Evolutionary conservation across 64 coral and sea anemone species (phyloP), one percentile per base, ranked within the genome.

Genomic region (Catalaphyllia jardinei): DNA sequence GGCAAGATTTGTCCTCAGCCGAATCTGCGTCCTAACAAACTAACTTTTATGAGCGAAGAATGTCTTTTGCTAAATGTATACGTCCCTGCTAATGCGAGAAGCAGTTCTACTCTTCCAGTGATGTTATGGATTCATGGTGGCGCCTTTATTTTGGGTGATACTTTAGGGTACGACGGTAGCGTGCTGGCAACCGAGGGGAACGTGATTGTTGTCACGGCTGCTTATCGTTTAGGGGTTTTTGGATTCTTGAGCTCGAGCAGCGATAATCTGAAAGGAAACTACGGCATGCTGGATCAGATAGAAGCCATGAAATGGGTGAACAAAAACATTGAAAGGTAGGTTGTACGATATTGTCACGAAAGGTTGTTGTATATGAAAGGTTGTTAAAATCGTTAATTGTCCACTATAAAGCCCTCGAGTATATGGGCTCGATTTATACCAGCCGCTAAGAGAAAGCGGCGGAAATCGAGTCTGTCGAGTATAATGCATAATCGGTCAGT

Each of bases 281-380:
- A 75, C 35, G 89, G 67, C 18, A 59, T 92, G 78, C 31, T 88
- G 29, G 89, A 95, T 82, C 88, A 86, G 39, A 74, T 96, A 16
- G 75, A 87, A 59, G 89, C 94, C 38, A 49, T 95, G 22, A 85
- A 85, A 17, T 95, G 94, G 94, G 89, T 95, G 19, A 83, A 88
- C 29, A 63, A 78, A 11, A 95, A 95, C 42, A 92, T 95, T 52
- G 29, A 67, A 85, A 92, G 94, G 94, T 95, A 72, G 18, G 73
- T 62, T 52, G n/a, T 10, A 51, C 7, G 24, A 49, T 71, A 4
- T 16, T 71, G 31, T 55, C 27, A 19, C 42, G 42, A 46, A 46
- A 46, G 42, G 42, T 46, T 46, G 42, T 46, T 46, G 7, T n/a
- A n/a, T n/a, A n/a, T n/a, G 42, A 46, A 46, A 46, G 42, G 42